Evolutionary conservation across 2,113 vertebrate species (phyloP).

Genomic region (Coregonus clupeaformis): DNA sequence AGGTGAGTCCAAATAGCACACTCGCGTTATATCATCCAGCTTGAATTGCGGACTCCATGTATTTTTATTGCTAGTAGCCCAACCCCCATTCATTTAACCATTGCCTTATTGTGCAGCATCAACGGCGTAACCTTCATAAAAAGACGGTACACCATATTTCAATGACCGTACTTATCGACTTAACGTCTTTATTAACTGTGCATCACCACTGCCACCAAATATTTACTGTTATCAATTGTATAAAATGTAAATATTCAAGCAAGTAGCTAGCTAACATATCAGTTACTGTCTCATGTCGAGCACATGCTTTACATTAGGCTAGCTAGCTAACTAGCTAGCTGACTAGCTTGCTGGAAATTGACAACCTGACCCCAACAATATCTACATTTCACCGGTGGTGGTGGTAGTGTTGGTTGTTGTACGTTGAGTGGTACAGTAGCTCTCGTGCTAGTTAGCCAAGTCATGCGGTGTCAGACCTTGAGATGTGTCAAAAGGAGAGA

Average conservation of each 20-base stretch:
- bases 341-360: background rate
- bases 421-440: background rate
- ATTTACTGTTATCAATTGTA: background rate
- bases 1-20: slow-evolving; percentile 74
- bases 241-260: background rate
- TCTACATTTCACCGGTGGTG: background rate
- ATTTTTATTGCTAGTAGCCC: slow-evolving; percentile 6
- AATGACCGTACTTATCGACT: background rate
- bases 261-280: background rate
- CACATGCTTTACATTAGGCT: slow-evolving; percentile 57
- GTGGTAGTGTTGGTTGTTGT: too few species aligned
- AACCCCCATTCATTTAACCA: background rate
- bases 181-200: background rate
- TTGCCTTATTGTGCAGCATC: background rate
- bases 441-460: background rate
- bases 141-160: background rate
- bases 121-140: background rate
- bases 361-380: slow-evolving; percentile 9
- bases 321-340: background rate
- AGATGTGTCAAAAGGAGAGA: too few species aligned
- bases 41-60: slow-evolving; percentile 28
- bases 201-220: background rate
- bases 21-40: slow-evolving; percentile 30
- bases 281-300: slow-evolving; percentile 15
- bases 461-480: background rate